Evolutionary conservation across 2,113 vertebrate species (phyloP).

Genomic region (Ophiodon elongatus): DNA sequence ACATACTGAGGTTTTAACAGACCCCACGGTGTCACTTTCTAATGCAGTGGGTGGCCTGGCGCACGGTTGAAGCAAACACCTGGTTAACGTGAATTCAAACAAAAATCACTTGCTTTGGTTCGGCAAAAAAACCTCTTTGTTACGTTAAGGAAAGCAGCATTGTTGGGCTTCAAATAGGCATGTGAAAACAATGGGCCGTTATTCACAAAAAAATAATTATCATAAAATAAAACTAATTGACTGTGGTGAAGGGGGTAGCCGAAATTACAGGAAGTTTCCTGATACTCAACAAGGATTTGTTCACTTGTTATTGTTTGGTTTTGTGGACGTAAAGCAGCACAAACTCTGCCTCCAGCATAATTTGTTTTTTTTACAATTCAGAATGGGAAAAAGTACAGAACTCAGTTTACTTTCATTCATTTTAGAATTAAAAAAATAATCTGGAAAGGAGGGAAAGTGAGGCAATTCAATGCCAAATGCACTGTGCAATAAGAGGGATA

Average conservation of each 20-base stretch:
- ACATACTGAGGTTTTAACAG: not conserved
- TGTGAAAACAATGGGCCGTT: not conserved
- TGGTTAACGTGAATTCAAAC: too few relatives aligned
- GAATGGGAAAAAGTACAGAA: not conserved
- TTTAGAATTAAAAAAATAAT: constrained; percentile 2
- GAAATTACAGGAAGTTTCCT: not conserved
- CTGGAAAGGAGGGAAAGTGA: not conserved
- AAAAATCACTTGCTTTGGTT: not conserved
- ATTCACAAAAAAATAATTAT: not conserved
- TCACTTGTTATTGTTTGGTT: constrained; percentile 5
- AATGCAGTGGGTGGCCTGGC: not conserved
- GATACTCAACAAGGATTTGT: not conserved
- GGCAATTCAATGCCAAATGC: constrained; percentile 1
- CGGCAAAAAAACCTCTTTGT: not conserved
- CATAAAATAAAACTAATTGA: not conserved
- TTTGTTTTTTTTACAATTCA: constrained; percentile 1
- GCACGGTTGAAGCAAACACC: too few relatives aligned
- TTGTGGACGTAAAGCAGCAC: not conserved
- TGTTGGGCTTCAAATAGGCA: not conserved
- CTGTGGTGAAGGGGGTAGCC: not conserved
- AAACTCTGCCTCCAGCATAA: constrained; percentile 1
- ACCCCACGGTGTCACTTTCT: not conserved
- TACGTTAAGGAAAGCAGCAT: not conserved
- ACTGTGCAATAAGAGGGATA: not conserved
- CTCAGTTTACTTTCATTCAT: not conserved